Percentiles rank a stretch among this genome's conserved stretches.
Evolutionary conservation across 2,797 vertebrate genomes (phyloP).

Genomic region (Pangasius sanitwongsei): DNA sequence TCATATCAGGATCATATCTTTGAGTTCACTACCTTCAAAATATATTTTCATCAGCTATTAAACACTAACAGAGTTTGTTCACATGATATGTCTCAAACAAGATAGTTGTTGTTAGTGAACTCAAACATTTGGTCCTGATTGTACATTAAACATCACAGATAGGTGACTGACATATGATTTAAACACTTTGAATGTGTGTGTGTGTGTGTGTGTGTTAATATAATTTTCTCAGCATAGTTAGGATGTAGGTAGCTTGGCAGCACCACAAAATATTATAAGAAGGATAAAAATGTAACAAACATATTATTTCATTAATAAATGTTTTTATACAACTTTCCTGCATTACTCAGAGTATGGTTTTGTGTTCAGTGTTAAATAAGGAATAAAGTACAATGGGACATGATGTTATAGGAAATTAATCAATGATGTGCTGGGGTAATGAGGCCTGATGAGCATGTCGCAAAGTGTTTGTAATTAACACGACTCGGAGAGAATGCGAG

Average conservation of each 20-base stretch:
- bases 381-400: background rate
- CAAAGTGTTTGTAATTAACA: background rate
- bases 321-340: conserved; percentile 66
- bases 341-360: background rate
- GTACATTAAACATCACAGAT: background rate
- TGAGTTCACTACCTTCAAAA: background rate
- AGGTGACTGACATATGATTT: conserved; percentile 6
- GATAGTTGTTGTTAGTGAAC: background rate
- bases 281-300: conserved; percentile 53
- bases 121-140: background rate
- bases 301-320: conserved; percentile 64
- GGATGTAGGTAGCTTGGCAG: conserved; percentile 19
- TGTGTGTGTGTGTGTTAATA: conserved; percentile 2
- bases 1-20: background rate
- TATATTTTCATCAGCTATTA: background rate
- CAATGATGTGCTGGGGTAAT: background rate
- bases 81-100: background rate
- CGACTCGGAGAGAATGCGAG: background rate
- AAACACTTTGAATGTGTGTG: background rate
- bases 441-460: background rate
- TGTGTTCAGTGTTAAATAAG: background rate
- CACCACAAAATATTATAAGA: conserved; percentile 15
- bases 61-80: background rate
- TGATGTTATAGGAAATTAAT: background rate
- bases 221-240: conserved; percentile 8